Conservation (phyloP, 2,797 vertebrate genomes). For the Oreonectes daqikongensis region DNA sequence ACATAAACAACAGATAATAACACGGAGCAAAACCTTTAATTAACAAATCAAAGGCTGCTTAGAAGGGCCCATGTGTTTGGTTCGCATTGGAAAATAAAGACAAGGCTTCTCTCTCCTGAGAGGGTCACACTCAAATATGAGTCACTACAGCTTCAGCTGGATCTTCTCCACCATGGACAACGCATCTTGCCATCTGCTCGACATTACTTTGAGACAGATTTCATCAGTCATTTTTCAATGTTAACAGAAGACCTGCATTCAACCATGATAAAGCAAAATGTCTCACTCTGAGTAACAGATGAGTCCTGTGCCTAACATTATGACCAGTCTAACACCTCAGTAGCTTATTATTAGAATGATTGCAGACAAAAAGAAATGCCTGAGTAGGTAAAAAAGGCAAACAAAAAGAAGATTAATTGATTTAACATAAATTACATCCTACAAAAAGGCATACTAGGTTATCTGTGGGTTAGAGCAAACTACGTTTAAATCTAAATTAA, state of each 20-base stretch:
- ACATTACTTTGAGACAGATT: constrained; percentile 41
- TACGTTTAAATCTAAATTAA: not conserved
- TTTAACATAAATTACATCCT: no score
- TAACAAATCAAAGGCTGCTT: constrained; percentile 51
- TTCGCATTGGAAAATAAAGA: constrained; percentile 36
- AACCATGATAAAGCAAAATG: constrained; percentile 34
- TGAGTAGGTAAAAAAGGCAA: not conserved
- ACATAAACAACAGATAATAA: constrained; percentile 52
- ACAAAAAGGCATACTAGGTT: no score
- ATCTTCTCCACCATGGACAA: constrained; percentile 47
- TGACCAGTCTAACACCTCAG: not conserved
- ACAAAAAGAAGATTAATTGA: no score
- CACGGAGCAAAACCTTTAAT: constrained; percentile 46
- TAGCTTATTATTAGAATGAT: constrained; percentile 21
- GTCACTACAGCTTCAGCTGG: constrained; percentile 48
- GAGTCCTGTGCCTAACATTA: not conserved
- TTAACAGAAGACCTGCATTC: constrained; percentile 19
- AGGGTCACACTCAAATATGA: constrained; percentile 51
- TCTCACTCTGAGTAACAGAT: constrained; percentile 29
- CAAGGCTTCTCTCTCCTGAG: constrained; percentile 40
- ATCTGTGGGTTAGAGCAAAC: not conserved
- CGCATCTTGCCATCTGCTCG: constrained; percentile 55
- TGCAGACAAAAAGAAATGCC: not conserved
- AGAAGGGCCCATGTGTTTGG: constrained; percentile 21
- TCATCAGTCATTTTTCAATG: constrained; percentile 28